phyloP scores from a whole-genome alignment of 2,797 vertebrate species.

The Phyllotis vaccarum region DNA sequence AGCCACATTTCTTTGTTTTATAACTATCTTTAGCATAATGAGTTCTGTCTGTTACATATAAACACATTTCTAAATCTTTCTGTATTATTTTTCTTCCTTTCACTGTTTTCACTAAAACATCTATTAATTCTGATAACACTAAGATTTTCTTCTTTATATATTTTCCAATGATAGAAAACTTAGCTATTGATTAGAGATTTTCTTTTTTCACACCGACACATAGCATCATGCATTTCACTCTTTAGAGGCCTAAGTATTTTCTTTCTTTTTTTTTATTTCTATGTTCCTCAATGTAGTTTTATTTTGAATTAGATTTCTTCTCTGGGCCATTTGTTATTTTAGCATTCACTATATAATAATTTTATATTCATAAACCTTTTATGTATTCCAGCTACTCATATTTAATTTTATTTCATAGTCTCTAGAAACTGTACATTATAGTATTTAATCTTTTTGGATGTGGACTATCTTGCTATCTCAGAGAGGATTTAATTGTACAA shows the following conservation, averaged over 20 bases:
- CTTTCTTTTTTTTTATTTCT: background rate
- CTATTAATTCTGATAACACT: background rate
- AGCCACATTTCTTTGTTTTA: background rate
- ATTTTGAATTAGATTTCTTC: conserved; percentile 11
- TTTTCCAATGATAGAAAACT: background rate
- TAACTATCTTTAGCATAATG: background rate
- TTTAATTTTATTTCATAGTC: conserved; percentile 6
- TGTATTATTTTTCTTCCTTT: background rate
- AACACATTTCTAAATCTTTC: background rate
- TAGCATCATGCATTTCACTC: background rate
- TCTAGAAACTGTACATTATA: background rate
- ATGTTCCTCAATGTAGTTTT: background rate
- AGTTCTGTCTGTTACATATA: background rate
- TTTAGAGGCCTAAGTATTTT: background rate
- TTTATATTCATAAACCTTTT: background rate
- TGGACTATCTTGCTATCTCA: background rate
- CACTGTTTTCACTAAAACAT: background rate
- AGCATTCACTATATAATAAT: background rate
- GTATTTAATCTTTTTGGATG: background rate
- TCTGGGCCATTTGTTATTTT: background rate
- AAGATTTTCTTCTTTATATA: background rate
- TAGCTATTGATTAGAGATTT: background rate
- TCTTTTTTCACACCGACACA: background rate
- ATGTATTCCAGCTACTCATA: background rate
- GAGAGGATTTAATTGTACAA: background rate